Percentiles rank a stretch among this genome's conserved stretches.
phyloP scores from a whole-genome alignment of 2,113 vertebrate species.

The Xerus inauris region DNA sequence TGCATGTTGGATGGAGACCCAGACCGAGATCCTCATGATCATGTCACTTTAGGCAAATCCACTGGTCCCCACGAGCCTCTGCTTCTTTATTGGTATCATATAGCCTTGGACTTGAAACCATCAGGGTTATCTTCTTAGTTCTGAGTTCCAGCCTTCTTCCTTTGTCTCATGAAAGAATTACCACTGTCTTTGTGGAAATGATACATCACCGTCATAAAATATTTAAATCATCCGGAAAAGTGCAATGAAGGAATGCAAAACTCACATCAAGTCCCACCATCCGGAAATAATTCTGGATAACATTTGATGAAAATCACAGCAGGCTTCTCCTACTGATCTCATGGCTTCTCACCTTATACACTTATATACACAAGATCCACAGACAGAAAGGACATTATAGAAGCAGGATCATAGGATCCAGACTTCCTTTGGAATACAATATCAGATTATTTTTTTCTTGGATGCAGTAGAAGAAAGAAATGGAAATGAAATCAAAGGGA shows the following conservation, averaged over 20 bases:
- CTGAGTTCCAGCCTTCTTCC: background rate
- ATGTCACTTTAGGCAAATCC: background rate
- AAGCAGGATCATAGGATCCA: background rate
- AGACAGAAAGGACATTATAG: conserved; percentile 20
- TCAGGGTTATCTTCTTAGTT: background rate
- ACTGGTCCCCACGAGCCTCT: background rate
- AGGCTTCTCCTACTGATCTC: background rate
- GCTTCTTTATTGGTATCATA: background rate
- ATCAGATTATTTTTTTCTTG: background rate
- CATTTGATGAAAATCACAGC: background rate
- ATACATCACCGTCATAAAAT: background rate
- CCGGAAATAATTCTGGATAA: background rate
- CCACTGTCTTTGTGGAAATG: background rate
- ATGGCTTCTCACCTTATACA: background rate
- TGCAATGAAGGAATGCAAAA: background rate
- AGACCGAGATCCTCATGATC: background rate
- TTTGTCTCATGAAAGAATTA: background rate
- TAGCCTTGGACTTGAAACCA: background rate
- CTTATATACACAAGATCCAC: background rate
- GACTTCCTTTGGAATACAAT: background rate
- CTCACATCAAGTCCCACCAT: background rate
- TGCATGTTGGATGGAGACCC: background rate
- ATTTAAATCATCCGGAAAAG: background rate
- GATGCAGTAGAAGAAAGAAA: background rate
- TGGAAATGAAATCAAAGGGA: conserved; percentile 24